These are phyloP conservation scores for Riptortus pedestris DNA, from an alignment of 1,140 invertebrate species.

Conservation along the genomic window DNA sequence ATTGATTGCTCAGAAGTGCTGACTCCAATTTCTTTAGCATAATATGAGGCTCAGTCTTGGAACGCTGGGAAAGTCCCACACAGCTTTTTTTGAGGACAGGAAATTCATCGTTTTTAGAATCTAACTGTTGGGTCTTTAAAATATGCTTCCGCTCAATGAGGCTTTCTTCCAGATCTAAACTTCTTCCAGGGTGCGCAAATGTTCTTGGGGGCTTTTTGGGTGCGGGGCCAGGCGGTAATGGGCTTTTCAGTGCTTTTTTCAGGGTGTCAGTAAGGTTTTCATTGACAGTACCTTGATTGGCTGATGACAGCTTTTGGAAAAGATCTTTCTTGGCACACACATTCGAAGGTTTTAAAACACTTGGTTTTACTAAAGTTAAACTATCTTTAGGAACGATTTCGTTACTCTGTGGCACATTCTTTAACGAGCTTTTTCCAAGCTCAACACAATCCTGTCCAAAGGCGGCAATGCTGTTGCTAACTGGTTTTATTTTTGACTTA, in stretches of 20 bases:
- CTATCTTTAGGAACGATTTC: not conserved
- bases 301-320: not conserved
- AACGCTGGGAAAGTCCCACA: slow-evolving; percentile 21
- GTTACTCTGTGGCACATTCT: not conserved
- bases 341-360: not conserved
- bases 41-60: slow-evolving; percentile 33
- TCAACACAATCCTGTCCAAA: no score
- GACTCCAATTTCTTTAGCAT: slow-evolving; percentile 31
- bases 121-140: no score
- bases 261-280: slow-evolving; percentile 40
- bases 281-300: not conserved
- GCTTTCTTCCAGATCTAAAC: slow-evolving; percentile 5
- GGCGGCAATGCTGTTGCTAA: not conserved
- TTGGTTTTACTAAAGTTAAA: not conserved
- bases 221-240: slow-evolving; percentile 51
- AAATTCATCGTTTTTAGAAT: not conserved
- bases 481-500: slow-evolving; percentile 16
- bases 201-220: slow-evolving; percentile 61
- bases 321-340: not conserved
- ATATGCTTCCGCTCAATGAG: not conserved
- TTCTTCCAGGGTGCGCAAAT: slow-evolving; percentile 37
- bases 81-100: not conserved
- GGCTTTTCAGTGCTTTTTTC: slow-evolving; percentile 49
- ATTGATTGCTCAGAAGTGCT: not conserved
- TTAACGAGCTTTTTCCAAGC: no score